These are phyloP conservation scores for Zaprionus gabonicus DNA, from an alignment of 1,140 invertebrate genomes.

Conservation along the genomic window DNA sequence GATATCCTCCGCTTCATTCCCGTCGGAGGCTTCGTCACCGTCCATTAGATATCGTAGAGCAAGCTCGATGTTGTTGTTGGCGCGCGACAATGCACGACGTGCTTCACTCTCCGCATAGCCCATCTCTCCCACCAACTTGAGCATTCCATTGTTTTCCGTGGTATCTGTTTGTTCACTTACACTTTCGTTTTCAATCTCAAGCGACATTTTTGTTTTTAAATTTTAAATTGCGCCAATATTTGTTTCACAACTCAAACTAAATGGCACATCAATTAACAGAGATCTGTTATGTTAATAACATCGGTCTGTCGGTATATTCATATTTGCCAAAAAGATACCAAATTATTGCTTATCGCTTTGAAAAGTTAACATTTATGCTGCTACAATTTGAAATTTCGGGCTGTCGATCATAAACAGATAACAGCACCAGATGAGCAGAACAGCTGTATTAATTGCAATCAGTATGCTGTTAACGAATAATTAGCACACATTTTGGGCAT, in stretches of 20 bases:
- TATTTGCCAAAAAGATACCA: too few species aligned
- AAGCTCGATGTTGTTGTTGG: slow-evolving; percentile 65
- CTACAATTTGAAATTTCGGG: neutral
- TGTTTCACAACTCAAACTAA: neutral
- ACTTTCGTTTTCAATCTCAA: neutral
- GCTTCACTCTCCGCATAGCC: slow-evolving; percentile 64
- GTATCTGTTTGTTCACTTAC: slow-evolving; percentile 20
- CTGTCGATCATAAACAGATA: neutral
- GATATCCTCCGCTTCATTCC: slow-evolving; percentile 1
- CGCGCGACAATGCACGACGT: slow-evolving; percentile 35
- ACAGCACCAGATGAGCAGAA: slow-evolving; percentile 16
- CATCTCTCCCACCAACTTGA: slow-evolving; percentile 55
- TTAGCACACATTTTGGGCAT: neutral
- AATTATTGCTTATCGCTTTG: neutral
- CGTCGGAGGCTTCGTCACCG: slow-evolving; percentile 27
- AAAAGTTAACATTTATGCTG: neutral
- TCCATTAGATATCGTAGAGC: slow-evolving; percentile 65
- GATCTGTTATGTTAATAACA: slow-evolving; percentile 23
- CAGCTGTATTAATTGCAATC: slow-evolving; percentile 1
- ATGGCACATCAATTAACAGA: neutral
- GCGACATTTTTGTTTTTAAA: slow-evolving; percentile 11
- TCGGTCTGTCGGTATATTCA: neutral
- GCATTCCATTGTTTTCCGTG: slow-evolving; percentile 34
- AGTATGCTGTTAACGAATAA: neutral
- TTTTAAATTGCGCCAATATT: neutral